Evolutionary conservation across 2,888 invertebrate genomes (phyloP), one percentile per base, ranked within the genome.

Genomic region (Ophion slaviceki): DNA sequence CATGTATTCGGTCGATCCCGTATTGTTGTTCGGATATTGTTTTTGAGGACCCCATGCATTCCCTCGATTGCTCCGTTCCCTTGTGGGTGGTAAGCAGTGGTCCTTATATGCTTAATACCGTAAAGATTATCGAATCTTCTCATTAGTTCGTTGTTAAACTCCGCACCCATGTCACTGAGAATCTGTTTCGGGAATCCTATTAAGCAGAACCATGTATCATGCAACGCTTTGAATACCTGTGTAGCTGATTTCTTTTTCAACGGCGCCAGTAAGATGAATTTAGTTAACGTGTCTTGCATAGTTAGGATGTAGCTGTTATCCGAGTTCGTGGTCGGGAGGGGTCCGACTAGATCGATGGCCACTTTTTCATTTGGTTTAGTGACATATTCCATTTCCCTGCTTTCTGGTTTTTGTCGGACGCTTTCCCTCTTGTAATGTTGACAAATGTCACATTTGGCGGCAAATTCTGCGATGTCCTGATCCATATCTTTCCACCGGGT

Each of bases 381-480:
- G 59, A 77, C 77, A 24, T 77, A 77, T 67, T 77, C 77, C 77
- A 77, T 77, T 77, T 77, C 59, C 36, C n/a, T 76, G 10, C 75
- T 47, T 75, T 75, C 75, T 3, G 75, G 17, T 64, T 64, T 75
- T 0, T 64, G 76, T 11, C 32, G 64, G 8, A 76, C n/a, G n/a
- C n/a, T 66, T 64, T 76, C 76, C 53, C 47, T 76, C 28, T 64
- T 76, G 6, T 66, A 76, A 14, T 24, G 76, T 76, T 76, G 66
- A 57, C 66, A 76, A 11, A 14, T 20, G 28, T 66, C 76, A 36
- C 76, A 76, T 32, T 32, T 32, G 32, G 32, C 32, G 32, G 32
- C 2, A 32, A 32, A 32, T 4, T 32, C 32, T 32, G 32, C 32
- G 32, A 32, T 32, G 32, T 32, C 32, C 32, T 32, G 32, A 32